These are phyloP conservation scores for Lepidurus packardi DNA, from an alignment of 1,140 invertebrate species.

Conservation along the genomic window DNA sequence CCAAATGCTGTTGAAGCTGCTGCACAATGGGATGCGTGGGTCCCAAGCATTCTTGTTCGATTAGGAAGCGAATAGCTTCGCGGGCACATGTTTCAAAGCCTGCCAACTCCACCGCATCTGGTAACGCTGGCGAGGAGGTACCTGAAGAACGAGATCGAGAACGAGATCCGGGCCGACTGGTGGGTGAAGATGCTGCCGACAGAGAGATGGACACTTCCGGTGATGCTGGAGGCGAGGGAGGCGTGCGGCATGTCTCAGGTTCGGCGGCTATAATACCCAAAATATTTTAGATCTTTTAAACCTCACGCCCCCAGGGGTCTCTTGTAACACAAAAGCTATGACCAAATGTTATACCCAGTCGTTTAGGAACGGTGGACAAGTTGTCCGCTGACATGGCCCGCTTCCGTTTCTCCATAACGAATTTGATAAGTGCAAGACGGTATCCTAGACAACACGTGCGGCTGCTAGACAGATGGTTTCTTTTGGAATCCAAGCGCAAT, in stretches of 20 bases:
- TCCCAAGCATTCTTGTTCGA: slow-evolving; percentile 20
- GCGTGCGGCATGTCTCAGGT: neutral
- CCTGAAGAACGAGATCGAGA: neutral
- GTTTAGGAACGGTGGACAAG: neutral
- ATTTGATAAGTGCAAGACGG: neutral
- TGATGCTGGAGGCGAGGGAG: neutral
- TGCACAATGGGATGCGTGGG: slow-evolving; percentile 22
- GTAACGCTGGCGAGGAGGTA: neutral
- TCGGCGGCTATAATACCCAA: neutral
- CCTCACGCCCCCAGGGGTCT: neutral
- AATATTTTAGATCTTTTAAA: neutral
- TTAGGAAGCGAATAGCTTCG: slow-evolving; percentile 25
- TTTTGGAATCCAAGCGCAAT: neutral
- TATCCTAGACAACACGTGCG: neutral
- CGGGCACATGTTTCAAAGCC: slow-evolving; percentile 24
- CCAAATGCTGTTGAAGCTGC: slow-evolving; percentile 29
- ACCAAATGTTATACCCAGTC: slow-evolving; percentile 16
- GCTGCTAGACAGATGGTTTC: neutral
- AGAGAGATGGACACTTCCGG: neutral
- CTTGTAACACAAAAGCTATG: neutral
- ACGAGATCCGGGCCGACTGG: neutral
- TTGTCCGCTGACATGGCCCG: slow-evolving; percentile 11
- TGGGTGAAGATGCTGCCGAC: neutral
- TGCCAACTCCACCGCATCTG: slow-evolving; percentile 24
- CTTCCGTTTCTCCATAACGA: slow-evolving; percentile 4